Conservation (phyloP, 2,113 vertebrate species). For the Corapipo altera region DNA sequence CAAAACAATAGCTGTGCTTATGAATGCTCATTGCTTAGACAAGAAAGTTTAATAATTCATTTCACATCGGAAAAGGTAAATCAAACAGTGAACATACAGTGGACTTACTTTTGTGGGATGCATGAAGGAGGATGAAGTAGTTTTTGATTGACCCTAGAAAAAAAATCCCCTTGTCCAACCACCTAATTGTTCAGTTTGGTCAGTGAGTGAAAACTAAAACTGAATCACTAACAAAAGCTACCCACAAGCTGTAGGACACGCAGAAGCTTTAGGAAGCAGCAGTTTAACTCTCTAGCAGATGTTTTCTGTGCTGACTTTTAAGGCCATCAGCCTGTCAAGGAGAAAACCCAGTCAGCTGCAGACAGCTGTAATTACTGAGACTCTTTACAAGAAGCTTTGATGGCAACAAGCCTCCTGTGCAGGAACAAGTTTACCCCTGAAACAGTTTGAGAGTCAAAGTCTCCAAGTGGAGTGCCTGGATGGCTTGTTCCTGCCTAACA, state of each 20-base stretch:
- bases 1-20: not conserved
- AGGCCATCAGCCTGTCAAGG: slow-evolving; percentile 8
- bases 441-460: not conserved
- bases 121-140: not conserved
- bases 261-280: not conserved
- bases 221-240: not conserved
- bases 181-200: not conserved
- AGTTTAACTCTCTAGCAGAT: not conserved
- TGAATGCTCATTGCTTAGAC: not conserved
- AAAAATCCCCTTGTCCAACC: not conserved
- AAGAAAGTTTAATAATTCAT: not conserved
- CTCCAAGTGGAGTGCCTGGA: not conserved
- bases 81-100: not conserved
- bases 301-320: not conserved
- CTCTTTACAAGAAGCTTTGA: not conserved
- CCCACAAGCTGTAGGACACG: not conserved
- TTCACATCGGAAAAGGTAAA: not conserved
- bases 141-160: not conserved
- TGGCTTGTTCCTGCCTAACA: not conserved
- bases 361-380: slow-evolving; percentile 15
- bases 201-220: not conserved
- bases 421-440: not conserved
- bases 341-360: slow-evolving; percentile 23
- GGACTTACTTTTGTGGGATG: not conserved
- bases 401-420: not conserved